Evolutionary conservation across 2,888 invertebrate species (phyloP), one percentile per base, ranked within the genome.

Genomic region (Slavum lentiscoides): DNA sequence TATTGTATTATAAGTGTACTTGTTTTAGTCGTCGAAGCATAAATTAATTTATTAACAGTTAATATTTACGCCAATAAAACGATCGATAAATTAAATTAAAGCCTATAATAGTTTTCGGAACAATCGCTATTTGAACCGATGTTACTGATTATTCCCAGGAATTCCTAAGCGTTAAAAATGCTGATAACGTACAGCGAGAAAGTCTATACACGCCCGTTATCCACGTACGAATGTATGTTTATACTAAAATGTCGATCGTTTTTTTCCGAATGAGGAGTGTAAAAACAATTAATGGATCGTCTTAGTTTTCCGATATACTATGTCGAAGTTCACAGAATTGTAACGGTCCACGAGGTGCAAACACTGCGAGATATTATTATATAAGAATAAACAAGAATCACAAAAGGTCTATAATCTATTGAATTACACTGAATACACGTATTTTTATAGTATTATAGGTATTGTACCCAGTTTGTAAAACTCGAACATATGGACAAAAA

Each of bases 101-200:
- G 49, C n/a, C 17, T 7, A 19, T 8, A 59, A 68, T 68, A 53
- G 9, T 23, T 55, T 69, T 30, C 7, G 37, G 30, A 37, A 55
- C 2, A 55, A 2, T 53, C 55, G 68, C 23, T 11, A 53, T 53
- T 23, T 53, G 13, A 69, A 69, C n/a, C 7, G 37, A 69, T 37
- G 37, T 37, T 69, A 69, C 69, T n/a, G n/a, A 30, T 70, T 74
- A 74, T 62, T 49, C 30, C 62, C 49, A 49, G 19, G 30, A 74
- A 37, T 49, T 19, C 23, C 23, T 0, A 13, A 62, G 73, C 30
- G 55, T 73, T 73, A 30, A 30, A 53, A 74, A 62, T 62, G 53
- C n/a, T 66, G 17, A 64, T 37, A 53, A 64, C n/a, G 21, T 21
- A 53, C 13, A 17, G 15, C n/a, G 2, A 70, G 2, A 30, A 30